These are phyloP conservation scores for Enteromius fasciolatus DNA, from an alignment of 2,797 vertebrate genomes.

Conservation along the genomic window DNA sequence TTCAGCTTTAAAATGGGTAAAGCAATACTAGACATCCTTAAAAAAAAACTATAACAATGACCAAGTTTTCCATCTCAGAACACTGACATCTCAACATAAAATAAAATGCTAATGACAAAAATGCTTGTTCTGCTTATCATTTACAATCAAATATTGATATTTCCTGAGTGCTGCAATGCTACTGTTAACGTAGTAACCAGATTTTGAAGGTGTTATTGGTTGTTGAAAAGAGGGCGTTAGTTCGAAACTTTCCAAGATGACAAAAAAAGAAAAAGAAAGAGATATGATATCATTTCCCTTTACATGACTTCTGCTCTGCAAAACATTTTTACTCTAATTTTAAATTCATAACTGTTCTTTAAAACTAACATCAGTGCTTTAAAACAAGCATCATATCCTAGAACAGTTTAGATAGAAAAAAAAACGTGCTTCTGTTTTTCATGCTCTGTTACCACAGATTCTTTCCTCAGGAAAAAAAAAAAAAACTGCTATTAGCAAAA, in stretches of 20 bases:
- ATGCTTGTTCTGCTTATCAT: constrained; percentile 9
- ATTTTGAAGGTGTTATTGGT: not conserved
- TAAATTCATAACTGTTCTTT: not conserved
- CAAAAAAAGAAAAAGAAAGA: not conserved
- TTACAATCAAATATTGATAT: not conserved
- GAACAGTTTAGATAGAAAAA: not conserved
- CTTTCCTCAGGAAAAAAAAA: constrained; percentile 20
- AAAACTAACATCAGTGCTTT: not conserved
- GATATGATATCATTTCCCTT: constrained; percentile 24
- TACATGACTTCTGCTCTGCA: not conserved
- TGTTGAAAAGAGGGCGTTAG: not conserved
- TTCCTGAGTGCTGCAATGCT: not conserved
- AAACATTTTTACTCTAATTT: not conserved
- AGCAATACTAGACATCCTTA: not conserved
- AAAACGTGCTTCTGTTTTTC: not conserved
- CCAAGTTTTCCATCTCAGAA: not conserved
- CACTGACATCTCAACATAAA: constrained; percentile 7
- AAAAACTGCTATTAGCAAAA: not conserved
- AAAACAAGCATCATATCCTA: not conserved
- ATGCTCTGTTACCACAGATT: not conserved
- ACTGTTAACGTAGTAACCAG: not conserved
- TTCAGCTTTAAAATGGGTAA: not conserved
- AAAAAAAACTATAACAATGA: not conserved
- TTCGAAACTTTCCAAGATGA: not conserved
- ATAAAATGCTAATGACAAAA: constrained; percentile 48